Percentiles rank a stretch among this genome's conserved stretches.
Evolutionary conservation across 92 coral and sea anemone genomes (phyloP).

Genomic region (Hydrozoanthus gracilis): DNA sequence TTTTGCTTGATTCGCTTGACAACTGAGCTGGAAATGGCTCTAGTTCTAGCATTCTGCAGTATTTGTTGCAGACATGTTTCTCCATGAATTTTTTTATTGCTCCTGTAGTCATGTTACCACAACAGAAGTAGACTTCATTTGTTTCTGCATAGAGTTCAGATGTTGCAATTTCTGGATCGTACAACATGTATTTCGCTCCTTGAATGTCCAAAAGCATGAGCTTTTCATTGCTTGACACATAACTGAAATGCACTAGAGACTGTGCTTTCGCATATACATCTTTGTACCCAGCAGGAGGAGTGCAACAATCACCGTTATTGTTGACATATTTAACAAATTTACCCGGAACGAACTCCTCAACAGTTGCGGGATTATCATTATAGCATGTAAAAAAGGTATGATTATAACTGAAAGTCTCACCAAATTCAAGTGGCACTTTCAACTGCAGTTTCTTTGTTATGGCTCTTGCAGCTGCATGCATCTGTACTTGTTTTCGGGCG

Average conservation of each 20-base stretch:
- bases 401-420: conserved; percentile 40
- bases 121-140: conserved; percentile 34
- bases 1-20: too few species aligned
- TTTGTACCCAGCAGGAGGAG: background rate
- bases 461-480: conserved; percentile 47
- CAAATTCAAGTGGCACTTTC: conserved; percentile 46
- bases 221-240: conserved; percentile 19
- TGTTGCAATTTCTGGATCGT: conserved; percentile 52
- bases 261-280: conserved; percentile 28
- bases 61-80: conserved; percentile 49
- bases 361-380: conserved; percentile 29
- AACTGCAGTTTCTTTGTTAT: conserved; percentile 19
- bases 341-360: conserved; percentile 46
- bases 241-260: conserved; percentile 10
- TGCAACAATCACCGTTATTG: conserved; percentile 5
- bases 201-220: conserved; percentile 28
- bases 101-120: conserved; percentile 40
- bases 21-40: too few species aligned
- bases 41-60: conserved; percentile 20
- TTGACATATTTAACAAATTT: conserved; percentile 43
- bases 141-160: conserved; percentile 7
- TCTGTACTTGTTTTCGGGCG: conserved; percentile 50
- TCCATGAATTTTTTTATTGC: conserved; percentile 43
- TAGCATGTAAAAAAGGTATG: conserved; percentile 15
- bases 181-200: conserved; percentile 17